These are phyloP conservation scores for Poeciliopsis presidionis DNA, from an alignment of 2,797 vertebrate species.

Conservation along the genomic window DNA sequence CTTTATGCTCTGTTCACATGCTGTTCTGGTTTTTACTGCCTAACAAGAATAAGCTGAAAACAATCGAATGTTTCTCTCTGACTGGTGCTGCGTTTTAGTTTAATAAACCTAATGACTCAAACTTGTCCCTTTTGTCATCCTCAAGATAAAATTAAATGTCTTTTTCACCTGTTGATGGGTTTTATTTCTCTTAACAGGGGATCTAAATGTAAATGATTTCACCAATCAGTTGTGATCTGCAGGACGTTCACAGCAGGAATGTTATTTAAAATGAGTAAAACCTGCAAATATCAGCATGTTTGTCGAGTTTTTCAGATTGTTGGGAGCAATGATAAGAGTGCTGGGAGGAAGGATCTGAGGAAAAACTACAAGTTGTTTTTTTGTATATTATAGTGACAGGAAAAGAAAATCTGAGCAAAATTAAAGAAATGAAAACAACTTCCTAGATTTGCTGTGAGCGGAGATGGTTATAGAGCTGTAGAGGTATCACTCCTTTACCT, in stretches of 20 bases:
- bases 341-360: no score
- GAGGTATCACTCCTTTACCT: background rate
- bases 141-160: background rate
- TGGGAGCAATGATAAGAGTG: background rate
- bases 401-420: background rate
- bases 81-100: constrained; percentile 64
- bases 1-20: constrained; percentile 32
- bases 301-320: background rate
- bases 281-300: background rate
- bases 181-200: background rate
- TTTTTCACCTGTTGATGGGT: background rate
- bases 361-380: background rate
- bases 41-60: constrained; percentile 57
- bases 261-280: background rate
- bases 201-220: background rate
- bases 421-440: background rate
- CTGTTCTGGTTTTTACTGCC: constrained; percentile 57
- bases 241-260: background rate
- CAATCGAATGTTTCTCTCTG: constrained; percentile 36
- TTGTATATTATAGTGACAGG: background rate
- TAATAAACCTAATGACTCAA: constrained; percentile 67
- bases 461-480: background rate
- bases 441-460: background rate
- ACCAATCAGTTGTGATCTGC: no score
- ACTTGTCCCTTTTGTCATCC: constrained; percentile 3